phyloP scores from a whole-genome alignment of 1,140 invertebrate genomes.

The Cotesia chilonis region DNA sequence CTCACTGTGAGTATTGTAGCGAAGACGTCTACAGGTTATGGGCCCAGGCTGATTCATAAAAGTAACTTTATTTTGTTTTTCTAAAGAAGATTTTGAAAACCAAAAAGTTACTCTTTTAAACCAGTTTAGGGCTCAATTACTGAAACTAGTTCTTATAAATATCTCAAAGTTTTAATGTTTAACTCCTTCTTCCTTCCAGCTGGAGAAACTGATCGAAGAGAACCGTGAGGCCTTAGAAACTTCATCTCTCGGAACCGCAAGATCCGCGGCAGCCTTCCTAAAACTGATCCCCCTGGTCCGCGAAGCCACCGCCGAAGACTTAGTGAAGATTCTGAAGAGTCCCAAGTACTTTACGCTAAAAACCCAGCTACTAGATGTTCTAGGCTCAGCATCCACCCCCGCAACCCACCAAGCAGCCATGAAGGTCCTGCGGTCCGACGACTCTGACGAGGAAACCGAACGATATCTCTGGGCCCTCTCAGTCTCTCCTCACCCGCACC shows the following conservation, averaged over 20 bases:
- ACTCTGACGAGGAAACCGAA: conserved; percentile 71
- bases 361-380: conserved; percentile 74
- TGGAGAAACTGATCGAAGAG: conserved; percentile 68
- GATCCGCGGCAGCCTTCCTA: conserved; percentile 72
- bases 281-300: conserved; percentile 71
- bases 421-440: conserved; percentile 70
- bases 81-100: too few species aligned
- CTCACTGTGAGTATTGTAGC: conserved; percentile 55
- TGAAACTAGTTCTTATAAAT: too few species aligned
- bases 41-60: conserved; percentile 17
- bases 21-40: too few species aligned
- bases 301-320: conserved; percentile 68
- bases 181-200: conserved; percentile 48
- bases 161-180: too few species aligned
- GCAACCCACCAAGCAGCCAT: conserved; percentile 75
- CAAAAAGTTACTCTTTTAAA: too few species aligned
- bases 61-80: background rate
- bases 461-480: conserved; percentile 79
- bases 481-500: conserved; percentile 62
- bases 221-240: conserved; percentile 64
- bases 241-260: conserved; percentile 70
- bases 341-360: conserved; percentile 59
- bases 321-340: conserved; percentile 70
- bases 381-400: conserved; percentile 75
- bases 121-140: background rate